Percentiles rank a stretch among this genome's conserved stretches.
Evolutionary conservation across 1,140 invertebrate genomes (phyloP).

Genomic region (Latrodectus geometricus): DNA sequence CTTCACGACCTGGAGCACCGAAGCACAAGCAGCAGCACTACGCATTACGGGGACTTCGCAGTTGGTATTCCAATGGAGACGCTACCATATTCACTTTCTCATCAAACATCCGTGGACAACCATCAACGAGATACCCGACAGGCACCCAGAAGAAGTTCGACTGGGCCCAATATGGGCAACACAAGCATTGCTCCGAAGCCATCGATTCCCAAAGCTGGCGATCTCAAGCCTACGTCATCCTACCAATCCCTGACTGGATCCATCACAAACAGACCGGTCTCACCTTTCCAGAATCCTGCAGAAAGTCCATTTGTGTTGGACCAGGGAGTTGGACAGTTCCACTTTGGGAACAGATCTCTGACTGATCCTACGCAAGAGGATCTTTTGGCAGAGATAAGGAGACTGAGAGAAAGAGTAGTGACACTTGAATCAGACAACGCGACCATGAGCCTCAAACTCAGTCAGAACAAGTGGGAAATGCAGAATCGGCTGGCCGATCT

Average conservation of each 20-base stretch:
- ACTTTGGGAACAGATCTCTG: conserved; percentile 6
- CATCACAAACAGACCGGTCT: conserved; percentile 37
- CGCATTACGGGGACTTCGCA: conserved; percentile 21
- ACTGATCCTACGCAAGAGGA: conserved; percentile 75
- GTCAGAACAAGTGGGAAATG: conserved; percentile 95
- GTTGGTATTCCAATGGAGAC: conserved; percentile 37
- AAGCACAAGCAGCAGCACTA: conserved; percentile 34
- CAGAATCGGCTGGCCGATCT: conserved; percentile 94
- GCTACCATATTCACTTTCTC: not conserved
- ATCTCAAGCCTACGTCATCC: conserved; percentile 30
- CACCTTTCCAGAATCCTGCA: conserved; percentile 40
- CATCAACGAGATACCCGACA: not conserved
- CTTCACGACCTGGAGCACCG: conserved; percentile 3
- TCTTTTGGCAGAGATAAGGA: conserved; percentile 89
- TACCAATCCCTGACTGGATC: conserved; percentile 28
- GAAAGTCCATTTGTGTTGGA: conserved; percentile 51
- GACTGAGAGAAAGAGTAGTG: conserved; percentile 87
- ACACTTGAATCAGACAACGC: conserved; percentile 93
- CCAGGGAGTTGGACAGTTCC: conserved; percentile 18
- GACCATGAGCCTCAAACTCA: conserved; percentile 89
- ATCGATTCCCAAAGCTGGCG: not conserved
- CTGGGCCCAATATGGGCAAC: conserved; percentile 7
- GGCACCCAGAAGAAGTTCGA: conserved; percentile 8
- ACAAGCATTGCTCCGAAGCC: not conserved
- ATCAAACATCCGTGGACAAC: not conserved